Evolutionary conservation across 2,113 vertebrate genomes (phyloP).

Genomic region (Alligator sinensis): DNA sequence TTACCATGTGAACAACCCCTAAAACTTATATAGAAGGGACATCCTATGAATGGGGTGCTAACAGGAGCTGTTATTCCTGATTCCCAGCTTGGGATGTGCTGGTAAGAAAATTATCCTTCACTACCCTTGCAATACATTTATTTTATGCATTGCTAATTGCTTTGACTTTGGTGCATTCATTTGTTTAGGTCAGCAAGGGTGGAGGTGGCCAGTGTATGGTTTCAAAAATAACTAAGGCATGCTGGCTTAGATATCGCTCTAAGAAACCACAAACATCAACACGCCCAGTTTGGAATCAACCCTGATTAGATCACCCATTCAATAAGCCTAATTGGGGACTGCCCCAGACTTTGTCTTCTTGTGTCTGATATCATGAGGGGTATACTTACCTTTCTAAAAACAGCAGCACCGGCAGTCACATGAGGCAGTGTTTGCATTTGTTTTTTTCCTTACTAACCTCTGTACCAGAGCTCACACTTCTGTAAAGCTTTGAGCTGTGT

Average conservation of each 20-base stretch:
- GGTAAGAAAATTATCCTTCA: background rate
- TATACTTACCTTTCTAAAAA: conserved; percentile 19
- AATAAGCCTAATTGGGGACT: conserved; percentile 2
- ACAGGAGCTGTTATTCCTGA: background rate
- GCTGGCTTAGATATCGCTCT: background rate
- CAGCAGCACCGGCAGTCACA: background rate
- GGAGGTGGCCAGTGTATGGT: background rate
- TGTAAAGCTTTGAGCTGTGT: background rate
- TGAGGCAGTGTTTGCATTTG: background rate
- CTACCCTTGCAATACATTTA: rapidly evolving
- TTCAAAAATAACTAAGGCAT: background rate
- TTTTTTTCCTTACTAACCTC: background rate
- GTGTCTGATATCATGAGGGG: background rate
- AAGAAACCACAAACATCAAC: background rate
- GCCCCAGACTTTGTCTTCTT: background rate
- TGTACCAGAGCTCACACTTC: background rate
- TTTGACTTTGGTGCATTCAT: background rate
- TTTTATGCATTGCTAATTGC: background rate
- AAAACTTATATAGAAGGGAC: background rate
- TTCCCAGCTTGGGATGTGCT: background rate
- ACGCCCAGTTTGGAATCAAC: background rate
- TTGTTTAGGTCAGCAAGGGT: background rate
- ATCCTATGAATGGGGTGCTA: background rate
- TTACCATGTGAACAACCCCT: background rate
- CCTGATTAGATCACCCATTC: background rate